Evolutionary conservation across 1,140 invertebrate species (phyloP).

Genomic region (Drosophila fuyamai): DNA sequence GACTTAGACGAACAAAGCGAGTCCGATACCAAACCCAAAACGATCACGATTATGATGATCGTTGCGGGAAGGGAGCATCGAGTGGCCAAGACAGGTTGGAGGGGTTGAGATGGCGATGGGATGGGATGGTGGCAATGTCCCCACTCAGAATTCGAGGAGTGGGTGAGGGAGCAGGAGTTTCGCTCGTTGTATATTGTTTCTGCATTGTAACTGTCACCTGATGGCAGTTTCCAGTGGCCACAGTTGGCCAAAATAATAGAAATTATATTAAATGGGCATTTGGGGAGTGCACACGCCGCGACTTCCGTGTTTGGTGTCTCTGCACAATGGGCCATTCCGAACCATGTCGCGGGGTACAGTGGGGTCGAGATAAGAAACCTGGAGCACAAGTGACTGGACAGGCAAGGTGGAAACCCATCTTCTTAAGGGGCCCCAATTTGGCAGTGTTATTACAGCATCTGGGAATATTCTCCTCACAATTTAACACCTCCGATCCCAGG

Average conservation of each 20-base stretch:
- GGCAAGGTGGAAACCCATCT: slow-evolving; percentile 41
- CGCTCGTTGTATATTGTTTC: slow-evolving; percentile 65
- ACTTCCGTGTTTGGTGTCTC: slow-evolving; percentile 68
- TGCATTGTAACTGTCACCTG: slow-evolving; percentile 55
- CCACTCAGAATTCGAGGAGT: slow-evolving; percentile 29
- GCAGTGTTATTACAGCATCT: slow-evolving; percentile 64
- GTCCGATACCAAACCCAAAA: slow-evolving; percentile 23
- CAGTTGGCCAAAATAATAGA: slow-evolving; percentile 78
- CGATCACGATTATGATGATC: slow-evolving; percentile 80
- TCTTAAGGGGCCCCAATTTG: slow-evolving; percentile 57
- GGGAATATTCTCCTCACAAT: slow-evolving; percentile 31
- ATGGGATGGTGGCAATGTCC: slow-evolving; percentile 62
- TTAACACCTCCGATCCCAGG: slow-evolving; percentile 41
- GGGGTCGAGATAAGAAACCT: slow-evolving; percentile 25
- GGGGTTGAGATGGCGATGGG: slow-evolving; percentile 1
- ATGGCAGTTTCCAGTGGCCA: slow-evolving; percentile 68
- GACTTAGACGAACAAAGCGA: not conserved
- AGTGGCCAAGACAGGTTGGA: slow-evolving; percentile 34
- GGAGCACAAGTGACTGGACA: slow-evolving; percentile 20
- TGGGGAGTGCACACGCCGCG: slow-evolving; percentile 68
- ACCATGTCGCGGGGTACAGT: slow-evolving; percentile 1
- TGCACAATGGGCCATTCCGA: slow-evolving; percentile 71
- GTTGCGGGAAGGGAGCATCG: slow-evolving; percentile 36
- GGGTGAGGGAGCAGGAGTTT: not conserved
- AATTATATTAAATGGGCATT: slow-evolving; percentile 82